These are phyloP conservation scores for Drosophila paucipuncta DNA, from an alignment of 2,888 invertebrate genomes.

Conservation along the genomic window DNA sequence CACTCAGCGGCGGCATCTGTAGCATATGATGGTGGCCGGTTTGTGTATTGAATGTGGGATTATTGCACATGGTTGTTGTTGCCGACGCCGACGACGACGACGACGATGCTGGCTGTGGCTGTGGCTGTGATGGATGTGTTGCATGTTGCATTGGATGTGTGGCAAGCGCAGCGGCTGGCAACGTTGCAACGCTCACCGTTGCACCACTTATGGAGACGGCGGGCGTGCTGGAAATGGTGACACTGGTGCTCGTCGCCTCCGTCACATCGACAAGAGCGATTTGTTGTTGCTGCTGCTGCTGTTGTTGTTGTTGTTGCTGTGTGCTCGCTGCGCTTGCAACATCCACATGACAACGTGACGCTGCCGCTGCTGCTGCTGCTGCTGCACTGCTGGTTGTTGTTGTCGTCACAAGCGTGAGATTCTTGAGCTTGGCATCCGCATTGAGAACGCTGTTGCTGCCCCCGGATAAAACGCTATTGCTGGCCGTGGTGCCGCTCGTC, in stretches of 20 bases:
- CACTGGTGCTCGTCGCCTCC: constrained; percentile 71
- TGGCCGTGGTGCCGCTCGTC: constrained; percentile 31
- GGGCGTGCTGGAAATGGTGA: constrained; percentile 71
- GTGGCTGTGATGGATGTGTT: constrained; percentile 4
- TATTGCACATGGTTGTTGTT: constrained; percentile 53
- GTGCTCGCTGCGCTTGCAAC: constrained; percentile 18
- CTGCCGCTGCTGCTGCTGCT: background rate
- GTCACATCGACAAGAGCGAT: constrained; percentile 65
- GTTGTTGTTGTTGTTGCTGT: constrained; percentile 41
- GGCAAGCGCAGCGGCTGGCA: background rate
- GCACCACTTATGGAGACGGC: constrained; percentile 48
- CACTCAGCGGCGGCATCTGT: constrained; percentile 60
- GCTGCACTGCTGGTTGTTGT: constrained; percentile 19
- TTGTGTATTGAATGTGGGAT: constrained; percentile 13
- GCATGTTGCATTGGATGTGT: constrained; percentile 8
- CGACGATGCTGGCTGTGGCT: background rate
- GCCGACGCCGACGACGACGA: background rate
- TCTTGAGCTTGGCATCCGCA: constrained; percentile 74
- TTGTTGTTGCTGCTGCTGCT: constrained; percentile 46
- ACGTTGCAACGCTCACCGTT: constrained; percentile 30
- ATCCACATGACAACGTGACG: background rate
- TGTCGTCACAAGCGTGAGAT: constrained; percentile 73
- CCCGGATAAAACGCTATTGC: constrained; percentile 58
- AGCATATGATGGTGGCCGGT: constrained; percentile 56
- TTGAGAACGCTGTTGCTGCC: constrained; percentile 26